Base-by-base conservation (phyloP, 2,113 vertebrate genomes). In the Alexandromys fortis region DNA sequence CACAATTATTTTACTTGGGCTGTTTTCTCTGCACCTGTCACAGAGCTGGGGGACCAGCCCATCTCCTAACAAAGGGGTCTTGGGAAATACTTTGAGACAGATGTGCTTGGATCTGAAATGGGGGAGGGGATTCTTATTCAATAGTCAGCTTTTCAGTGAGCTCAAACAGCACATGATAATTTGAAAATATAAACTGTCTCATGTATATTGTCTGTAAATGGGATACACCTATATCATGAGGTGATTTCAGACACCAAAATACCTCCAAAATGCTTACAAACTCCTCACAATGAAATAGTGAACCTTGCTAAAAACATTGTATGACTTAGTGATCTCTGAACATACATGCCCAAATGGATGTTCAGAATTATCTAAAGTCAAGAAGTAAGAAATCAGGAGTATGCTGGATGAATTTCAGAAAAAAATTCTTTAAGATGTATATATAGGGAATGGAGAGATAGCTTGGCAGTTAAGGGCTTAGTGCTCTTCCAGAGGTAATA, bases 351-450 rank as follows among this genome's bases (percentile, higher is more conserved):
- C 58, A n/a, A 87, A 61, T 91, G 72, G 21, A 68, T 91, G 28
- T 38, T 85, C 61, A 78, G 22, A 88, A 47, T 95, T 70, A 72
- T 35, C 63, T 7, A 94, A 72, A 92, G 17, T 88, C 52, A 91
- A 95, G 70, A 83, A 83, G 75, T 61, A 61, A 68, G 28, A 92
- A 94, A 75, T 7, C 5, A 75, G 14, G 24, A 61, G 30, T 49
- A 85, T 72, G 19, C 6, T 63, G 79, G n/a, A n/a, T 30, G 1
- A 65, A 91, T 76, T 89, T 96, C 76, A 95, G 83, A 91, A 96
- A 96, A 93, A 8, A 91, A 45, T 79, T 91, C 16, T 52, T 68
- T 86, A n/a, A 83, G 85, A 35, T 91, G 28, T 17, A 75, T 91
- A 24, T 65, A 81, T 75, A 42, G 45, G 8, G 14, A 16, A 42